Base-by-base conservation (phyloP, 2,113 vertebrate genomes). In the Tetraodon nigroviridis region DNA sequence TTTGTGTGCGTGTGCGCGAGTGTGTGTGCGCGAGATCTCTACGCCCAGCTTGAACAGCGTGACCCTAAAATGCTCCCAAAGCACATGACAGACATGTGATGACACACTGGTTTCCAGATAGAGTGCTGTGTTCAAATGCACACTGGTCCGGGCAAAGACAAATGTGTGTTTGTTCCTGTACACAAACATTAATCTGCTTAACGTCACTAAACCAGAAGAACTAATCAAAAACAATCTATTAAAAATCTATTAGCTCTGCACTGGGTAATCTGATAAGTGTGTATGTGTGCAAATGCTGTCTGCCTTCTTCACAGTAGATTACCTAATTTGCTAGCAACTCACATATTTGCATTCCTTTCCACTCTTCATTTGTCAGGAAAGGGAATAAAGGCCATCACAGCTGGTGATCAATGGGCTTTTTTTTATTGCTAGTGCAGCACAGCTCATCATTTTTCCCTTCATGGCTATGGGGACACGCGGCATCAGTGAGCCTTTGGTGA, bases 151-250 rank as follows among this genome's bases (percentile, higher is more conserved):
- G 12, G 47, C 19, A 19, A 18, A 59, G 54, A 66, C 66, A 51
- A 6, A 22, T n/a, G 15, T 40, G 12, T n/a, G n/a, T 48, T 18
- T 48, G n/a, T 79, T 66, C 68, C 46, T 27, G 3, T 42, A 42
- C 63, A 76, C 64, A 65, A 55, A 60, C 18, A 17, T 61, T 82
- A 78, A 86, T 82, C 78, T 82, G 75, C 76, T 76, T 86, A 81
- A 76, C 3, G 41, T 70, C 67, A 64, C 71, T 72, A 77, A 84
- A 80, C 21, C 60, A 40, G 68, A 82, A 73, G 81, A 86, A 79
- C 83, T 77, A 81, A 87, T 88, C 76, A 83, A 85, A 83, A 85
- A 73, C 63, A 82, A 86, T 86, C 78, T 82, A 83, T 83, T 82
- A 84, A 78, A 61, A 85, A 84, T 84, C 73, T 84, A 85, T 89